Conservation (phyloP, 1,140 invertebrate genomes). For the Heliconius nattereri region DNA sequence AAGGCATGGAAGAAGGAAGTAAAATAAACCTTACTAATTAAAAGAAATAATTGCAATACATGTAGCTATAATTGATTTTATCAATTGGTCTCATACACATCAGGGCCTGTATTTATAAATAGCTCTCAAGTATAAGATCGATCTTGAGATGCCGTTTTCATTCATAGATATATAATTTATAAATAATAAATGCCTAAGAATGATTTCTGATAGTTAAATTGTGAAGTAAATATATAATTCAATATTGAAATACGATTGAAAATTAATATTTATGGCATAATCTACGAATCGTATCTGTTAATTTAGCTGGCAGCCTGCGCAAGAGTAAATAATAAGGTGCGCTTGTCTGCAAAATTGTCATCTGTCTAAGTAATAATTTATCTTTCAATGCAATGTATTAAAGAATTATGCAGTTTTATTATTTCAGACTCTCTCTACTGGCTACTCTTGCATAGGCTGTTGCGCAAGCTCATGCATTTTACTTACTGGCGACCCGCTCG, state of each 20-base stretch:
- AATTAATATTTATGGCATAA: conserved; percentile 4
- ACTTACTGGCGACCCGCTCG: not conserved
- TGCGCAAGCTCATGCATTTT: not conserved
- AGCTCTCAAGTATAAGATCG: too few relatives aligned
- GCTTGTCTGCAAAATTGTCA: conserved; percentile 26
- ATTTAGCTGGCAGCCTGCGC: conserved; percentile 16
- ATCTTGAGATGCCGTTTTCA: too few relatives aligned
- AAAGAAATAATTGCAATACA: not conserved
- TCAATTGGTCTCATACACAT: not conserved
- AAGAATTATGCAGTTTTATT: conserved; percentile 29
- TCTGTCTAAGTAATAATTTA: conserved; percentile 24
- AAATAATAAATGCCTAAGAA: not conserved
- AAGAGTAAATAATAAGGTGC: conserved; percentile 27
- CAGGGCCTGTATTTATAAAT: not conserved
- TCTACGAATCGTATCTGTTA: conserved; percentile 19
- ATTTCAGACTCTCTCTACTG: conserved; percentile 4
- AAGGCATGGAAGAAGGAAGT: not conserved
- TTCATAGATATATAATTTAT: too few relatives aligned
- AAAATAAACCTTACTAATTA: not conserved
- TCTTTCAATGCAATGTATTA: conserved; percentile 20
- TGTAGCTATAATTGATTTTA: not conserved
- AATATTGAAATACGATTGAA: not conserved
- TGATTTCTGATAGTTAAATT: not conserved
- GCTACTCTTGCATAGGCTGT: not conserved
- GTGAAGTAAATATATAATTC: not conserved